phyloP scores from a whole-genome alignment of 23 tunicate species.

The Styela plicata region DNA sequence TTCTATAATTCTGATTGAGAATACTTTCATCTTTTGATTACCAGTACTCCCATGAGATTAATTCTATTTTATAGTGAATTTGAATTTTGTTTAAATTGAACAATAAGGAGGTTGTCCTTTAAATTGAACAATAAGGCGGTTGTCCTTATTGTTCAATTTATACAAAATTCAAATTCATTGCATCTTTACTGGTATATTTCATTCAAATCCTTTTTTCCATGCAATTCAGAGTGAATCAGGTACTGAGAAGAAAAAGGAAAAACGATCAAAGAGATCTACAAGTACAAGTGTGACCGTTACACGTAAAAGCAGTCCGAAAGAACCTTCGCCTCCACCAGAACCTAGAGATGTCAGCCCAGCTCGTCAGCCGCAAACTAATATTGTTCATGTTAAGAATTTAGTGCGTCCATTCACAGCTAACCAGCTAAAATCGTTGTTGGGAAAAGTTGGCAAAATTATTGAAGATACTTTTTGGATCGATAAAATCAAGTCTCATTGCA shows the following conservation, averaged over 20 bases:
- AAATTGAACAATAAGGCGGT: too few relatives aligned
- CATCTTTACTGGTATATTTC: too few relatives aligned
- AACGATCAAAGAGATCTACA: not conserved
- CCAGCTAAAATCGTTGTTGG: constrained; percentile 71
- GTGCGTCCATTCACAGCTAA: constrained; percentile 88
- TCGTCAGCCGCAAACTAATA: constrained; percentile 31
- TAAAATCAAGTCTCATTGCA: constrained; percentile 89
- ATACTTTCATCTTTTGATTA: too few relatives aligned
- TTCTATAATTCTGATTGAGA: too few relatives aligned
- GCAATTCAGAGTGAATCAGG: not conserved
- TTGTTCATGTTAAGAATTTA: constrained; percentile 75
- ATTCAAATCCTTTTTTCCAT: not conserved
- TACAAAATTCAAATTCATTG: too few relatives aligned
- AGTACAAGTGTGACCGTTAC: constrained; percentile 15
- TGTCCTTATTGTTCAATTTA: too few relatives aligned
- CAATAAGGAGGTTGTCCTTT: too few relatives aligned
- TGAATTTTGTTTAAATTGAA: too few relatives aligned
- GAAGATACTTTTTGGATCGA: constrained; percentile 94
- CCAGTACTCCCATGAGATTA: too few relatives aligned
- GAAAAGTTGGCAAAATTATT: constrained; percentile 54
- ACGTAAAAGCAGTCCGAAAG: not conserved
- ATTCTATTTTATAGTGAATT: too few relatives aligned
- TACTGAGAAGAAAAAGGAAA: constrained; percentile 7
- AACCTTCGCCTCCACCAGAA: constrained; percentile 19
- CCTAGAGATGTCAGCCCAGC: constrained; percentile 53